Evolutionary conservation across 2,797 vertebrate genomes (phyloP), one percentile per base, ranked within the genome.

Genomic region (Rhinichthys osculus): DNA sequence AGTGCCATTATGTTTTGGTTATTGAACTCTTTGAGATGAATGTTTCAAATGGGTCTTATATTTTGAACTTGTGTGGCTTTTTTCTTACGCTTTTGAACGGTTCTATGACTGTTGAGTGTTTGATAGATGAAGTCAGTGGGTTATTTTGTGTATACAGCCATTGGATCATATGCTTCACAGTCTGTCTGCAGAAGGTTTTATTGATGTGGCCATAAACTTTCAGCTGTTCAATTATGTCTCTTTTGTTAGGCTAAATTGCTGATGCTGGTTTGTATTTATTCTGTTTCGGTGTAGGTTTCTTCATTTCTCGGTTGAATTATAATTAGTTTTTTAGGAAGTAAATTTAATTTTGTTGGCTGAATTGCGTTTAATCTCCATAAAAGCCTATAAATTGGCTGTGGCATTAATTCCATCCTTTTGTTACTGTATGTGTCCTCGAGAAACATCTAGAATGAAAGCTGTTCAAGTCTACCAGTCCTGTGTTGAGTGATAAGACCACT

Each of bases 131-230:
- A 71, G 76, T 78, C 74, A 71, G 64, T 54, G 38, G 66, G 35
- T 85, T 85, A 78, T 85, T 85, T 79, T 79, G 66, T 85, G 83
- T 85, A 47, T 47, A 78, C 50, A 47, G 83, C 70, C 76, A 85
- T 59, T 70, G 62, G 64, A 70, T 84, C 64, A 6, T 35, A 78
- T 62, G 83, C 27, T 78, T 77, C 72, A 40, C 62, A 54, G 62
- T 81, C 62, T 30, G 62, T 81, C 62, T 30, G 16, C 33, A 77
- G 33, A 84, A 54, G 62, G 35, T 30, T 77, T 84, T 38, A 69
- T 78, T 78, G 76, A 57, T 57, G 50, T 78, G 17, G 73, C 42
- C 35, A 69, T 67, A 76, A 76, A 77, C 33, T 10, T 70, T 84
- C 66, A n/a, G 83, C 73, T 76, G 82, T 76, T 74, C 33, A 66